phyloP scores from a whole-genome alignment of 2,797 vertebrate genomes.

The Gallirallus australis region DNA sequence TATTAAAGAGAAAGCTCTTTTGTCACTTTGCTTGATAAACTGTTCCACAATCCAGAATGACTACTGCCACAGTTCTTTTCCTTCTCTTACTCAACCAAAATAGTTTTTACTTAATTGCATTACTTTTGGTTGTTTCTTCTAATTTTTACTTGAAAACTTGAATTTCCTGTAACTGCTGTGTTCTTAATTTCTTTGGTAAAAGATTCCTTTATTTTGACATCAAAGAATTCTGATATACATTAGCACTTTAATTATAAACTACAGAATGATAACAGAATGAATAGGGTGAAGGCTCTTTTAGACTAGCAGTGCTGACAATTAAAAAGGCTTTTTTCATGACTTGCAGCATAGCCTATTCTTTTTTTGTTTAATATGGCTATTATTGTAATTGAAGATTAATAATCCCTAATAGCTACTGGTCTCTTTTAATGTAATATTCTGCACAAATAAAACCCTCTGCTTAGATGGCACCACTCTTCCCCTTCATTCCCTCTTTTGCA shows the following conservation, averaged over 20 bases:
- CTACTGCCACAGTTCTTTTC: neutral
- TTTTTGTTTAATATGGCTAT: slow-evolving; percentile 49
- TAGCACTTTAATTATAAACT: slow-evolving; percentile 8
- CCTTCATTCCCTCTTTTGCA: neutral
- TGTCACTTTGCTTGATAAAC: neutral
- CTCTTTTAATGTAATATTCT: slow-evolving; percentile 40
- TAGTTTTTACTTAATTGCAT: neutral
- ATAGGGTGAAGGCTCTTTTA: neutral
- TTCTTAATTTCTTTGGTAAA: slow-evolving; percentile 43
- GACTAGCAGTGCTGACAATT: slow-evolving; percentile 37
- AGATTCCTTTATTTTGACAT: slow-evolving; percentile 58
- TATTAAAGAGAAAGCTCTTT: neutral
- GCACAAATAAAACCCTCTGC: slow-evolving; percentile 29
- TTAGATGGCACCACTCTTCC: neutral
- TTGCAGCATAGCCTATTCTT: slow-evolving; percentile 8
- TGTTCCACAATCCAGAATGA: neutral
- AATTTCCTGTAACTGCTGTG: slow-evolving; percentile 8
- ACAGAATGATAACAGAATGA: slow-evolving; percentile 6
- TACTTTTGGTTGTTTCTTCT: slow-evolving; percentile 12
- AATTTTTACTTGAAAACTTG: slow-evolving; percentile 6
- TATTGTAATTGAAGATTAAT: slow-evolving; percentile 67
- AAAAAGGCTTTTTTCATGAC: slow-evolving; percentile 36
- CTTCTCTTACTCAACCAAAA: neutral
- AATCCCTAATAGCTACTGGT: slow-evolving; percentile 72
- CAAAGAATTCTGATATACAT: slow-evolving; percentile 47